phyloP scores from a whole-genome alignment of 2,888 invertebrate species.

The Pyralis farinalis region DNA sequence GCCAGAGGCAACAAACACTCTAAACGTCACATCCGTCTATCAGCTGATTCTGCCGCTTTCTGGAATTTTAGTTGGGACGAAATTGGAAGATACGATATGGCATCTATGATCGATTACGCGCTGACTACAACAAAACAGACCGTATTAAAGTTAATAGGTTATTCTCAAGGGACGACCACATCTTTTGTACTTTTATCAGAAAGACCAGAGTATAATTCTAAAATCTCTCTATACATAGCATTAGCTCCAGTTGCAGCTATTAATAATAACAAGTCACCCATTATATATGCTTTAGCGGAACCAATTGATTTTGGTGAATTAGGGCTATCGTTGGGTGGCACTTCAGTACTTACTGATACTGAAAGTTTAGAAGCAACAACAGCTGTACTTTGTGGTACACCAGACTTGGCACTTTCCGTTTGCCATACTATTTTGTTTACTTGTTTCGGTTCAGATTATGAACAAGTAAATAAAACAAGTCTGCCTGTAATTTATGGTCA shows the following conservation, averaged over 20 bases:
- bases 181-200: background rate
- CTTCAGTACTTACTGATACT: no score
- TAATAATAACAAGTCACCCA: no score
- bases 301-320: no score
- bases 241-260: background rate
- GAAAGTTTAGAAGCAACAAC: no score
- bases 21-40: background rate
- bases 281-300: no score
- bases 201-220: background rate
- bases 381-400: no score
- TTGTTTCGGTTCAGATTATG: no score
- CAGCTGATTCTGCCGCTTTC: background rate
- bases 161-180: background rate
- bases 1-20: background rate
- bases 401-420: no score
- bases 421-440: no score
- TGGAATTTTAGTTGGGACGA: background rate
- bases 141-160: background rate
- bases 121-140: background rate
- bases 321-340: no score
- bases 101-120: background rate
- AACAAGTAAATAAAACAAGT: no score
- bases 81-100: background rate
- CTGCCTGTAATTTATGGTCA: no score
- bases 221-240: background rate